These are phyloP conservation scores for Dinothrombium tinctorium DNA, from an alignment of 1,140 invertebrate species.

Conservation along the genomic window DNA sequence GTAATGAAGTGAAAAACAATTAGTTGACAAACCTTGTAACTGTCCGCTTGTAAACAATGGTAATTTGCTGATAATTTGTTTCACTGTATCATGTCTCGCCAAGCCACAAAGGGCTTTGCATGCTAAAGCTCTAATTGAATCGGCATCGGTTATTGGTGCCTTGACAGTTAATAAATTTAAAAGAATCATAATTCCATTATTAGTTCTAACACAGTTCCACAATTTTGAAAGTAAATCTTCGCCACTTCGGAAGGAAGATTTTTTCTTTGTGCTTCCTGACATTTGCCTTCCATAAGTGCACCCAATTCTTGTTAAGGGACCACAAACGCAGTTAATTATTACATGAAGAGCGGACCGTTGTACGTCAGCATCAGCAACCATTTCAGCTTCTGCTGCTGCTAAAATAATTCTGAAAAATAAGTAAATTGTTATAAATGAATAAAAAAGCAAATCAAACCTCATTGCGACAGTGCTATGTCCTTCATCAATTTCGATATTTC, in stretches of 20 bases:
- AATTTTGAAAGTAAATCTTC: slow-evolving; percentile 70
- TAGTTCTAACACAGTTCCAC: slow-evolving; percentile 72
- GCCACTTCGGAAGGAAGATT: slow-evolving; percentile 27
- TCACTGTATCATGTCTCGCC: slow-evolving; percentile 63
- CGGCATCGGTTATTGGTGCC: slow-evolving; percentile 84
- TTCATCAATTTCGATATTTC: slow-evolving; percentile 28
- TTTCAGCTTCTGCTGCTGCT: slow-evolving; percentile 61
- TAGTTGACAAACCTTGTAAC: slow-evolving; percentile 56
- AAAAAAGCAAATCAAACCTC: background rate
- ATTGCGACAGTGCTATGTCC: background rate
- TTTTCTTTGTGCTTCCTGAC: slow-evolving; percentile 3
- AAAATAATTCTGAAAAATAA: slow-evolving; percentile 31
- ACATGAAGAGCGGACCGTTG: slow-evolving; percentile 66
- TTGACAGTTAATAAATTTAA: slow-evolving; percentile 59
- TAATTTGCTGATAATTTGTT: slow-evolving; percentile 85
- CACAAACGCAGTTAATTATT: slow-evolving; percentile 76
- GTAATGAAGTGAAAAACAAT: no score
- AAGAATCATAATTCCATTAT: slow-evolving; percentile 74
- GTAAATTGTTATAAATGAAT: background rate
- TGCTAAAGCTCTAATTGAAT: slow-evolving; percentile 68
- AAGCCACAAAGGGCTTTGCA: slow-evolving; percentile 69
- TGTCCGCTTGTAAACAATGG: slow-evolving; percentile 80
- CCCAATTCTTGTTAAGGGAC: slow-evolving; percentile 40
- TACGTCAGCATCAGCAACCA: slow-evolving; percentile 64
- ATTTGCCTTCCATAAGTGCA: slow-evolving; percentile 34